phyloP scores from a whole-genome alignment of 30 jellyfish, hydroid and myxozoan species.

The Aurelia coerulea region DNA sequence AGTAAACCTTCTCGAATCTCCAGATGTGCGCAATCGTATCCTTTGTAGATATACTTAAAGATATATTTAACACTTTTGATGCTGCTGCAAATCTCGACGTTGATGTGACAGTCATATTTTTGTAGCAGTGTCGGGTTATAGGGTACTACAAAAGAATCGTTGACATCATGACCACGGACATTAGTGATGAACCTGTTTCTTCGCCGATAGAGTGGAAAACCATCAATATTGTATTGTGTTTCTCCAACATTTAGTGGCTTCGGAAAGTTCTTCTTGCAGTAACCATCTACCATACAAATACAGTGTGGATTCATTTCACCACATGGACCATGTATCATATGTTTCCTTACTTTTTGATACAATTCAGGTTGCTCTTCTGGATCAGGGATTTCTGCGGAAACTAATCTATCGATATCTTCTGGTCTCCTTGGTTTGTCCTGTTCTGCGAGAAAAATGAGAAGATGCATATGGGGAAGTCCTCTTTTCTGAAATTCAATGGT shows the following conservation, averaged over 20 bases:
- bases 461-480: slow-evolving; percentile 12
- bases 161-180: not conserved
- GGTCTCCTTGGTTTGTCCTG: not conserved
- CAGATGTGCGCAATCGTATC: slow-evolving; percentile 58
- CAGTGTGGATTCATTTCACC: too few relatives aligned
- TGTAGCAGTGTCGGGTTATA: slow-evolving; percentile 42
- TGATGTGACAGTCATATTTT: slow-evolving; percentile 69
- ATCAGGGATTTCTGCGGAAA: too few relatives aligned
- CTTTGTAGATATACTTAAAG: slow-evolving; percentile 71
- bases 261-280: too few relatives aligned
- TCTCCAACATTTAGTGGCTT: not conserved
- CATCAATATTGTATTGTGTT: slow-evolving; percentile 24
- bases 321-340: too few relatives aligned
- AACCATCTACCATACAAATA: too few relatives aligned
- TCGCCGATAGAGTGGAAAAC: slow-evolving; percentile 68
- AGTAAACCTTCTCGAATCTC: not conserved
- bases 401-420: not conserved
- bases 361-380: too few relatives aligned
- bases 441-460: not conserved
- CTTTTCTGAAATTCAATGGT: slow-evolving; percentile 65
- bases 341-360: too few relatives aligned
- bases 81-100: slow-evolving; percentile 63
- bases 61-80: slow-evolving; percentile 64
- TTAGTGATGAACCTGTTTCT: slow-evolving; percentile 16
- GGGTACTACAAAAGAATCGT: slow-evolving; percentile 6